phyloP scores from a whole-genome alignment of 2,797 vertebrate species.

The Anguilla anguilla region DNA sequence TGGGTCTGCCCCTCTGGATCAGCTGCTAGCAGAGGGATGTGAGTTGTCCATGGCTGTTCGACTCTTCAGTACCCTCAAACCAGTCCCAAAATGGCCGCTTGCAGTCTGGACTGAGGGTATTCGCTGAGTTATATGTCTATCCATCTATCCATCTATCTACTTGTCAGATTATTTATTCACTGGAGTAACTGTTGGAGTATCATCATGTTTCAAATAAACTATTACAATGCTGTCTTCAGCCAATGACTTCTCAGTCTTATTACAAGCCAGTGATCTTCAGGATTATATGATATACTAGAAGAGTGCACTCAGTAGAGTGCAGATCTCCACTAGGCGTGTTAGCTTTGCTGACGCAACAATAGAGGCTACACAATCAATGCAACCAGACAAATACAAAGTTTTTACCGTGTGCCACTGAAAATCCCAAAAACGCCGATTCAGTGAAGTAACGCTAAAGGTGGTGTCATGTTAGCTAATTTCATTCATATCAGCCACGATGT shows the following conservation, averaged over 20 bases:
- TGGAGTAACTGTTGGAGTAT: background rate
- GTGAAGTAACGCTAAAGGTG: too few species aligned
- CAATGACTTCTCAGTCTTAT: background rate
- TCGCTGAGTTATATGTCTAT: background rate
- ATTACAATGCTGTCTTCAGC: background rate
- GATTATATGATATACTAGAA: background rate
- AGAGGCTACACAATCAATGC: too few species aligned
- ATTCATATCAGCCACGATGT: too few species aligned
- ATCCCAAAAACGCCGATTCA: too few species aligned
- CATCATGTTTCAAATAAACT: background rate
- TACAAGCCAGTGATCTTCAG: background rate
- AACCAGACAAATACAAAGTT: too few species aligned
- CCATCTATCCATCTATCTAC: background rate
- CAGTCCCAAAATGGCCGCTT: too few species aligned
- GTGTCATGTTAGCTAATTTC: too few species aligned
- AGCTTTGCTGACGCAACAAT: too few species aligned
- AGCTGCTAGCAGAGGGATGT: background rate
- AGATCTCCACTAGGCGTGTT: too few species aligned
- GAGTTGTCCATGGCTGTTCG: background rate
- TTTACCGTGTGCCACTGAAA: too few species aligned
- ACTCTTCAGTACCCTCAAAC: background rate
- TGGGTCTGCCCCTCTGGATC: background rate
- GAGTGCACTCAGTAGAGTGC: too few species aligned
- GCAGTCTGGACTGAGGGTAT: background rate
- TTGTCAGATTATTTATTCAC: background rate